phyloP scores from a whole-genome alignment of 2,113 vertebrate species.

The Siniperca chuatsi region DNA sequence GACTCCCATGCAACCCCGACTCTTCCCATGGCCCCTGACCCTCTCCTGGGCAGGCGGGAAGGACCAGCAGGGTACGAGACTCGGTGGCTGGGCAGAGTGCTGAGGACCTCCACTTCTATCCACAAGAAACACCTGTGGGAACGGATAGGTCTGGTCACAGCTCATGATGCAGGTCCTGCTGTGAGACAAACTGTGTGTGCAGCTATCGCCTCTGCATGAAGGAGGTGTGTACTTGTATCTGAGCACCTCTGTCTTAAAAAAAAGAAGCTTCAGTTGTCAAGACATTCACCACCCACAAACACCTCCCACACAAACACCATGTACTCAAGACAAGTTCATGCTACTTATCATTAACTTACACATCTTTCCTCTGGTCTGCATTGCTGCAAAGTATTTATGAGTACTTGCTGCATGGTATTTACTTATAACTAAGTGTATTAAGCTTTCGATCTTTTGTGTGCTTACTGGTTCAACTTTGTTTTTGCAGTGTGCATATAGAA shows the following conservation, averaged over 20 bases:
- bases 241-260: conserved; percentile 41
- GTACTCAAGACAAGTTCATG: not conserved
- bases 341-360: not conserved
- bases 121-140: conserved; percentile 72
- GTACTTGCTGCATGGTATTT: not conserved
- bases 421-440: not conserved
- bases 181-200: conserved; percentile 8
- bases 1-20: conserved; percentile 55
- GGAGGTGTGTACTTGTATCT: conserved; percentile 45
- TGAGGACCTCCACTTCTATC: conserved; percentile 35
- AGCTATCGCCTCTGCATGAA: conserved; percentile 36
- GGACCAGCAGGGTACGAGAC: conserved; percentile 66
- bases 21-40: conserved; percentile 38
- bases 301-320: conserved; percentile 44
- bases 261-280: conserved; percentile 32
- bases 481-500: not conserved
- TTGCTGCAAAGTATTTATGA: not conserved
- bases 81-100: conserved; percentile 17
- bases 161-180: conserved; percentile 64
- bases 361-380: not conserved
- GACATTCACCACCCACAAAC: conserved; percentile 44
- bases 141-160: conserved; percentile 63
- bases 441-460: not conserved
- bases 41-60: conserved; percentile 56
- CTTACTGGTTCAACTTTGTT: not conserved